Conservation (phyloP, 2,797 vertebrate genomes). For the Acridotheres tristis region DNA sequence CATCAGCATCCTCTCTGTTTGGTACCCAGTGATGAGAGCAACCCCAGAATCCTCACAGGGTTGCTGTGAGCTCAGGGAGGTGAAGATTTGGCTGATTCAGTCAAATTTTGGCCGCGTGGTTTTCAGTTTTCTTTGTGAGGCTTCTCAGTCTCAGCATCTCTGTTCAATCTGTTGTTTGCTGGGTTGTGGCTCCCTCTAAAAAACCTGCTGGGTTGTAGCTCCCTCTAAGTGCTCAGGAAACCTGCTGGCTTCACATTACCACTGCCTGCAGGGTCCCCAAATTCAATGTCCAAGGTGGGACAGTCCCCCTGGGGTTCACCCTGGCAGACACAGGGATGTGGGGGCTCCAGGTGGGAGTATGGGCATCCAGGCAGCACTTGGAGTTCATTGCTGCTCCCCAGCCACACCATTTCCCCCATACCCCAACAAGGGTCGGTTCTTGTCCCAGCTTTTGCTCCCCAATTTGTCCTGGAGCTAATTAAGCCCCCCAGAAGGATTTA, state of each 20-base stretch:
- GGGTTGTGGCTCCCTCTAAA: not conserved
- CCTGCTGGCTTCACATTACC: not conserved
- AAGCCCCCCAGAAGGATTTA: not conserved
- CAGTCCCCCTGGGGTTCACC: not conserved
- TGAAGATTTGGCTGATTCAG: not conserved
- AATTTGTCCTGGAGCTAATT: not conserved
- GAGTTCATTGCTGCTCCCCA: not conserved
- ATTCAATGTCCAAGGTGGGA: fast-evolving
- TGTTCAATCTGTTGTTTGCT: not conserved
- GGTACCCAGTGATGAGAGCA: not conserved
- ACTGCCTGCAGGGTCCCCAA: not conserved
- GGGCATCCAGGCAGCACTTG: not conserved
- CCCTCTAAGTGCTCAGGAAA: not conserved
- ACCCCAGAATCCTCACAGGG: not conserved
- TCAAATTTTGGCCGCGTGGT: not conserved
- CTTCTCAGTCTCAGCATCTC: not conserved
- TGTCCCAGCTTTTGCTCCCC: not conserved
- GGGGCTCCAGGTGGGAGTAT: not conserved
- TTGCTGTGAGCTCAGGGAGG: not conserved
- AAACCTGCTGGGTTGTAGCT: not conserved
- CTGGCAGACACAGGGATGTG: not conserved
- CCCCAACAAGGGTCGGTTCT: not conserved
- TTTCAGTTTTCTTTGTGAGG: not conserved
- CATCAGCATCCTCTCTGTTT: not conserved
- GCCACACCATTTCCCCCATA: fast-evolving